Conservation (phyloP, 2,888 invertebrate genomes). For the Magallana nippona region DNA sequence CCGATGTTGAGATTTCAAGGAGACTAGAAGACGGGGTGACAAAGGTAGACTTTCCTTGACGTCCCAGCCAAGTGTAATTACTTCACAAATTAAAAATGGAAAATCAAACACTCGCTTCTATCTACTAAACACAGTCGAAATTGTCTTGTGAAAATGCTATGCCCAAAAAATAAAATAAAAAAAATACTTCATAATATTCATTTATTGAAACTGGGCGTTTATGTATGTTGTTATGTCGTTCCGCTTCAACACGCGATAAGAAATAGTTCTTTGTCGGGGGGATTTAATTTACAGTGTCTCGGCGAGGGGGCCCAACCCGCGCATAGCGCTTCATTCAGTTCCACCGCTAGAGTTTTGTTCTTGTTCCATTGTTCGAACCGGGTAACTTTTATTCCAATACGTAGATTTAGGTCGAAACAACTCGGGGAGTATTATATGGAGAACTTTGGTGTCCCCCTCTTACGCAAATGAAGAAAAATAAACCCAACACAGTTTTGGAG, state of each 20-base stretch:
- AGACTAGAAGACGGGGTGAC: neutral
- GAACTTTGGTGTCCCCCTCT: constrained; percentile 2
- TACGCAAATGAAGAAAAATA: constrained; percentile 10
- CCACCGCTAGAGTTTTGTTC: constrained; percentile 27
- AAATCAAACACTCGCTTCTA: constrained; percentile 26
- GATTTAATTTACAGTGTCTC: constrained; percentile 30
- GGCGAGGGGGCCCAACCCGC: constrained; percentile 12
- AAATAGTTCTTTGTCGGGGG: constrained; percentile 5
- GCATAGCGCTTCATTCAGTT: constrained; percentile 16
- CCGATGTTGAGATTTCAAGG: constrained; percentile 16
- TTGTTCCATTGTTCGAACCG: neutral
- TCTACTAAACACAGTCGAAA: constrained; percentile 28
- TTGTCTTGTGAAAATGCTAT: constrained; percentile 20
- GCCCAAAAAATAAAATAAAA: neutral
- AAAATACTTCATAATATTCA: constrained; percentile 36
- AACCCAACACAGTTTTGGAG: neutral
- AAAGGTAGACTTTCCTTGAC: constrained; percentile 9
- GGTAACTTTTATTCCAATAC: constrained; percentile 21
- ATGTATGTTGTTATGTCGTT: constrained; percentile 31
- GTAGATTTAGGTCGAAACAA: constrained; percentile 28
- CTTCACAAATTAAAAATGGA: constrained; percentile 33
- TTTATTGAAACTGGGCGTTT: constrained; percentile 40
- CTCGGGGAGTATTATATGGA: neutral
- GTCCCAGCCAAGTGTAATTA: constrained; percentile 7
- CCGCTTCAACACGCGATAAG: neutral